Evolutionary conservation across 2,113 vertebrate species (phyloP).

Genomic region (Nothocercus nigrocapillus): DNA sequence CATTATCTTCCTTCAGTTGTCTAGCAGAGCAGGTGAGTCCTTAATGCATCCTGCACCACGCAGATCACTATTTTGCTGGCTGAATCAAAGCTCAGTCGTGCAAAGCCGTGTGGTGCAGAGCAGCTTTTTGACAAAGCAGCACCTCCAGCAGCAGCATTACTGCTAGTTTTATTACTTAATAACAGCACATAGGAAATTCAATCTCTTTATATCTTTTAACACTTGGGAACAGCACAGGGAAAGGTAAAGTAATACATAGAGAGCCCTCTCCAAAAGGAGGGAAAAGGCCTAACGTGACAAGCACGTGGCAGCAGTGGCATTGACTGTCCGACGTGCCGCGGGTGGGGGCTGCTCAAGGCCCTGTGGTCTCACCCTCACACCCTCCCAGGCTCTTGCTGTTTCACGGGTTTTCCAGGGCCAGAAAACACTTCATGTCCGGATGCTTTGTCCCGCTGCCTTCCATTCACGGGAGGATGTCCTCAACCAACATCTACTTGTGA

Average conservation of each 20-base stretch:
- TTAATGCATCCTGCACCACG: not conserved
- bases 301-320: too few species aligned
- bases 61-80: not conserved
- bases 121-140: not conserved
- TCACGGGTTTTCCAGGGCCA: rapidly evolving
- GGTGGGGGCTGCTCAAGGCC: not conserved
- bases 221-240: not conserved
- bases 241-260: not conserved
- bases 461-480: not conserved
- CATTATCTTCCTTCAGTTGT: constrained; percentile 9
- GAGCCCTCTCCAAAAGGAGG: not conserved
- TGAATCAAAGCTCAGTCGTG: constrained; percentile 8
- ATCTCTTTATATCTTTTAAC: not conserved
- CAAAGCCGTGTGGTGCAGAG: not conserved
- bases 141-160: not conserved
- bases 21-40: not conserved
- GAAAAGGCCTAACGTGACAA: not conserved
- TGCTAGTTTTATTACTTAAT: not conserved
- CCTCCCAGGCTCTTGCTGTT: not conserved
- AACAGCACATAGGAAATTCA: not conserved
- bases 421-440: not conserved
- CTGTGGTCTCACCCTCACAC: not conserved
- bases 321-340: too few species aligned
- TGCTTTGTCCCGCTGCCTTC: not conserved
- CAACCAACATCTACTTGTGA: not conserved